Conservation (phyloP, 1,140 invertebrate species). For the Asobara japonica region DNA sequence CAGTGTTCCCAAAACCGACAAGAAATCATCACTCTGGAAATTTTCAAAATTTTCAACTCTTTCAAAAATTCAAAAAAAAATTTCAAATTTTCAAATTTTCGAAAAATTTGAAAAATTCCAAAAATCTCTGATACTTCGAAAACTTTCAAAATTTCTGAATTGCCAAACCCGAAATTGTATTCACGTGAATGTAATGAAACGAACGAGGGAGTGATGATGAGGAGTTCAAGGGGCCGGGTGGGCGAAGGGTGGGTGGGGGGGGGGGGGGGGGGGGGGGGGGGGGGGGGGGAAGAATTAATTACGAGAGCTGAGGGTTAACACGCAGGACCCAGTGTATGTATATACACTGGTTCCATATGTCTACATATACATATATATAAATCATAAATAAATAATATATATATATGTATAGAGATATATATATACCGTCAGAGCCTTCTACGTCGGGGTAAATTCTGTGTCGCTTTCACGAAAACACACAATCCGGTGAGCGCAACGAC, state of each 20-base stretch:
- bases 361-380: too few relatives aligned
- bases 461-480: conserved; percentile 29
- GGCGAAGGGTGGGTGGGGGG: not conserved
- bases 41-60: too few relatives aligned
- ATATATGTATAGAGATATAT: not conserved
- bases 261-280: not conserved
- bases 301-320: conserved; percentile 21
- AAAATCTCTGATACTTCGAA: too few relatives aligned
- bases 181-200: not conserved
- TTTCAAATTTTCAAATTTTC: too few relatives aligned
- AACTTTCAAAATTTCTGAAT: too few relatives aligned
- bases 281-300: conserved; percentile 20
- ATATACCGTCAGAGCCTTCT: not conserved
- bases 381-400: too few relatives aligned
- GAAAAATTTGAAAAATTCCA: too few relatives aligned
- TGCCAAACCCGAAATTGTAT: not conserved
- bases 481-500: conserved; percentile 20
- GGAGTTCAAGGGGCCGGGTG: too few relatives aligned
- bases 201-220: not conserved
- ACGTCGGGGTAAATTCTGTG: conserved; percentile 9
- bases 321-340: conserved; percentile 12
- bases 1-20: too few relatives aligned
- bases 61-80: too few relatives aligned
- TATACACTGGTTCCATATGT: too few relatives aligned
- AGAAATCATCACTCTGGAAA: too few relatives aligned